Evolutionary conservation across 2,113 vertebrate genomes (phyloP).

Genomic region (Ivindomyrus marchei): DNA sequence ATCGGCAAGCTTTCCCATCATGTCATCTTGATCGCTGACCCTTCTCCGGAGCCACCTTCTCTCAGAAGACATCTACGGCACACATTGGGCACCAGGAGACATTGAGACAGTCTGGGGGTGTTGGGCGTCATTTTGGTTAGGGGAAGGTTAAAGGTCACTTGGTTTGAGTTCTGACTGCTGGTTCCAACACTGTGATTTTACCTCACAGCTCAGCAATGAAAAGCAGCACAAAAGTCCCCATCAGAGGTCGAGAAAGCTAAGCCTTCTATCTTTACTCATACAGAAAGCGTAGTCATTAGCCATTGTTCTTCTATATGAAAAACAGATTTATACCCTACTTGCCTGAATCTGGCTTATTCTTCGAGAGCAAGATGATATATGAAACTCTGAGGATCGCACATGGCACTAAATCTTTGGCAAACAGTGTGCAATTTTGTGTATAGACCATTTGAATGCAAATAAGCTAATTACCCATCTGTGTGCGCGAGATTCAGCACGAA

Average conservation of each 20-base stretch:
- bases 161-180: neutral
- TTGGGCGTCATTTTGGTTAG: neutral
- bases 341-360: constrained; percentile 5
- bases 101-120: neutral
- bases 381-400: neutral
- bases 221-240: neutral
- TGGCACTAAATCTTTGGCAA: neutral
- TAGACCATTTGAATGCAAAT: constrained; percentile 22
- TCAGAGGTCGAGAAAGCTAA: neutral
- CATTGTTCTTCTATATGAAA: neutral
- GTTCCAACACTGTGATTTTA: neutral
- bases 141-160: neutral
- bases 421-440: neutral
- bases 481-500: neutral
- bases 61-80: neutral
- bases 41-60: neutral
- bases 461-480: constrained; percentile 6
- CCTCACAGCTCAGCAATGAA: neutral
- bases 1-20: neutral
- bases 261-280: neutral
- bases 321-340: neutral
- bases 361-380: neutral
- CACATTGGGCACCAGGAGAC: neutral
- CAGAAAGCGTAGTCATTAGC: neutral
- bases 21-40: neutral